Conservation (phyloP, 2,113 vertebrate species). For the Cephalopterus ornatus region DNA sequence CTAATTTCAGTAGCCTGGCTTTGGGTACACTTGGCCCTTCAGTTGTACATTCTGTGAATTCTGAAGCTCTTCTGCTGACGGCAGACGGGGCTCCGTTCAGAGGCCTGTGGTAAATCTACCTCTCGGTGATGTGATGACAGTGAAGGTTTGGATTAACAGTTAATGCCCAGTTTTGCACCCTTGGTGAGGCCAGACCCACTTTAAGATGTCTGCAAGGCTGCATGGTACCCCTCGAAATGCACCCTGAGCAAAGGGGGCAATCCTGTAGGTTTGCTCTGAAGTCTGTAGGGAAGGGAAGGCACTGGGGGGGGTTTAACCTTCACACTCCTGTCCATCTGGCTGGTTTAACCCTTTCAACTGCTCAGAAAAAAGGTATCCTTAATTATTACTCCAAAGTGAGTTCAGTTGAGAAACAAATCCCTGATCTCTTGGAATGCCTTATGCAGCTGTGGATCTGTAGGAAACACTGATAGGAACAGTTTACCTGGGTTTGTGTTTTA, state of each 20-base stretch:
- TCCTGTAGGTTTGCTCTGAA: background rate
- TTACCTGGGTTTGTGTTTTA: background rate
- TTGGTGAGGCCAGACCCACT: background rate
- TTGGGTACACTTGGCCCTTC: background rate
- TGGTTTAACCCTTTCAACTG: background rate
- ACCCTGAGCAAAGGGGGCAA: background rate
- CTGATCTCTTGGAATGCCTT: slow-evolving; percentile 13
- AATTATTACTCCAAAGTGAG: background rate
- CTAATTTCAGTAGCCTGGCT: background rate
- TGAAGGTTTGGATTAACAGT: background rate
- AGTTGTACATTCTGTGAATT: slow-evolving; percentile 4
- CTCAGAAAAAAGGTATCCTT: background rate
- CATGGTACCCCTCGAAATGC: background rate
- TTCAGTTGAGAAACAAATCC: background rate
- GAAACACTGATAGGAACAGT: background rate
- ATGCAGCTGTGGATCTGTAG: background rate
- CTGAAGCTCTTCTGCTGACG: background rate
- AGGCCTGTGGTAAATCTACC: slow-evolving; percentile 38
- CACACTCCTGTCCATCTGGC: background rate
- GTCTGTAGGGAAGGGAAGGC: background rate
- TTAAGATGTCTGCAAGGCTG: background rate
- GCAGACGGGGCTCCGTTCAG: background rate
- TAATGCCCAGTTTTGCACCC: background rate
- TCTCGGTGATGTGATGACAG: background rate
- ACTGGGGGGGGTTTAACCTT: background rate